Evolutionary conservation across 2,888 invertebrate species (phyloP).

Genomic region (Cephalotes varians): DNA sequence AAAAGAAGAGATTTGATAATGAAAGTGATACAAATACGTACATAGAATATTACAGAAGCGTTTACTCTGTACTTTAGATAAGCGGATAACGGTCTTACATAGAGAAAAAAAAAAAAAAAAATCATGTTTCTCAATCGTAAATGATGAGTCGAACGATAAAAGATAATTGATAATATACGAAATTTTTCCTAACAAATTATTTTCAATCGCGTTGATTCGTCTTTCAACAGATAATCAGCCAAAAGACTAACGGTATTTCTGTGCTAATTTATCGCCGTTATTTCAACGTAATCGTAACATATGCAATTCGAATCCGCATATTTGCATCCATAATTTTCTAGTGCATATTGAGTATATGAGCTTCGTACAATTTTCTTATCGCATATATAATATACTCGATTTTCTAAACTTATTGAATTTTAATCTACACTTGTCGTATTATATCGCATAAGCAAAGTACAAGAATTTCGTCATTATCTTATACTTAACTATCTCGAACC

Average conservation of each 20-base stretch:
- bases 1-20: background rate
- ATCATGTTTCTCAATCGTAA: background rate
- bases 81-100: background rate
- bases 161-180: background rate
- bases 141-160: background rate
- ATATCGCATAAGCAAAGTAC: background rate
- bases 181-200: background rate
- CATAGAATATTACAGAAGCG: background rate
- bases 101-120: slow-evolving; percentile 4
- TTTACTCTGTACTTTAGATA: background rate
- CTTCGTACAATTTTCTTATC: background rate
- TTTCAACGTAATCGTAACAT: background rate
- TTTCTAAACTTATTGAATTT: background rate
- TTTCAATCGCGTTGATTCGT: background rate
- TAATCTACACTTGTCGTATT: background rate
- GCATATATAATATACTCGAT: too few relatives aligned
- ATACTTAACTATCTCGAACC: background rate
- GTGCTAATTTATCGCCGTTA: background rate
- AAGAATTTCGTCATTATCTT: background rate
- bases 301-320: background rate
- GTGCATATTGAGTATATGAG: background rate
- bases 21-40: background rate
- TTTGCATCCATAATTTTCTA: background rate
- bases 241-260: background rate
- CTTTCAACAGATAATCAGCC: background rate